Base-by-base conservation (phyloP, 2,888 invertebrate species). In the Patella ulyssiponensis region DNA sequence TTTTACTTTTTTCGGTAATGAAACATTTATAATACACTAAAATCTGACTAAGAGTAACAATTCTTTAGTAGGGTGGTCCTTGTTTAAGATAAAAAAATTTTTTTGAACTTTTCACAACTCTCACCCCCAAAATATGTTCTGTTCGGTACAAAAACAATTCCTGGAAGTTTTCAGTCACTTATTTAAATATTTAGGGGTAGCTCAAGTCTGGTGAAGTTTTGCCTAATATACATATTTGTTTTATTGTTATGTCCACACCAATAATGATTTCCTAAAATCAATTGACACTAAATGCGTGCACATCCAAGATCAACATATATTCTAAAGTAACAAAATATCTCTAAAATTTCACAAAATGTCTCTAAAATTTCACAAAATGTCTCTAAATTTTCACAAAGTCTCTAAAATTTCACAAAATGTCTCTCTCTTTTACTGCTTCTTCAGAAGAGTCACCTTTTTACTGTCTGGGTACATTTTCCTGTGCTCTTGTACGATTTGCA, bases 361-460 rank as follows among this genome's bases (percentile, higher is more conserved):
- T 44, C 44, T 44, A 44, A 44, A 33, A 44, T 44, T 44, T 44
- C 5, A 44, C 5, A 44, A 44, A 44, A 44, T 44, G 44, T 44
- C 7, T 44, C 44, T 44, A 44, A 44, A 44, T 3, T 44, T 44
- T 44, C 44, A 44, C 44, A 44, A 44, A 44, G 44, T 44, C 7
- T 44, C 44, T 44, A 44, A 44, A 44, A 44, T 44, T 44, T 44
- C 44, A 44, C 44, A 44, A 44, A 44, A 44, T 44, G 44, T 44
- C 7, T 44, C 44, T 44, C 44, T 27, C 27, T 71, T 7, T 64
- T 64, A 11, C 58, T 58, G 58, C 58, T 58, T 58, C 17, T 58
- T 58, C 12, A 73, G 23, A 58, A 58, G 58, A 58, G 58, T 58
- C 58, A 20, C 58, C 58, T 58, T 58, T 58, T 58, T 58, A 58